Evolutionary conservation across 2,113 vertebrate genomes (phyloP).

Genomic region (Tonatia bakeri): DNA sequence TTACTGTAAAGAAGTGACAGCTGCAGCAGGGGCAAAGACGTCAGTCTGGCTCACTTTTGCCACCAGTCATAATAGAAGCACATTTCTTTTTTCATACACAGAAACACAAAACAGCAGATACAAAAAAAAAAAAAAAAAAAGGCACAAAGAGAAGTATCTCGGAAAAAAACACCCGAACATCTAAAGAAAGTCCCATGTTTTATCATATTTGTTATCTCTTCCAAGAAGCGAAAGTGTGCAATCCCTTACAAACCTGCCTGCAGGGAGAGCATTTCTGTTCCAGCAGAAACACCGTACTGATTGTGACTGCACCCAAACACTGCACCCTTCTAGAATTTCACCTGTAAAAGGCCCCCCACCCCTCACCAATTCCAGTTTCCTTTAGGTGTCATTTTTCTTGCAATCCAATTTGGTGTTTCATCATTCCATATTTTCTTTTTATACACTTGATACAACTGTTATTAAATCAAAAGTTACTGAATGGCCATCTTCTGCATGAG

Average conservation of each 20-base stretch:
- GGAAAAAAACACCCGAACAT: neutral
- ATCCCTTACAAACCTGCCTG: neutral
- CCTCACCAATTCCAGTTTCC: neutral
- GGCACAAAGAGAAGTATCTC: neutral
- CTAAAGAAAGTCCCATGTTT: neutral
- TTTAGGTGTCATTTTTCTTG: neutral
- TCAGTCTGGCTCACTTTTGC: neutral
- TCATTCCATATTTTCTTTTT: neutral
- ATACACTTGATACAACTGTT: neutral
- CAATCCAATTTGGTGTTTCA: neutral
- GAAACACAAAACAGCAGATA: neutral
- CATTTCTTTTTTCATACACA: neutral
- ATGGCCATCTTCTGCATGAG: neutral
- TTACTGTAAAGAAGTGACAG: neutral
- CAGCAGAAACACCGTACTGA: neutral
- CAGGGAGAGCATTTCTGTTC: neutral
- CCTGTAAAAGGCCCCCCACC: neutral
- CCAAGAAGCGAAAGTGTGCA: neutral
- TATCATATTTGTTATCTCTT: neutral
- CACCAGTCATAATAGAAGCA: slow-evolving; percentile 15
- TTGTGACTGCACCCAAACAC: neutral
- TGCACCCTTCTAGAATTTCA: neutral
- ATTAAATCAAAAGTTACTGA: neutral
- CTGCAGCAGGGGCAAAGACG: neutral
- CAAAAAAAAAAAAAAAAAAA: neutral